Percentiles rank a stretch among this genome's conserved stretches.
phyloP scores from a whole-genome alignment of 2,113 vertebrate genomes.

The Fregata magnificens region DNA sequence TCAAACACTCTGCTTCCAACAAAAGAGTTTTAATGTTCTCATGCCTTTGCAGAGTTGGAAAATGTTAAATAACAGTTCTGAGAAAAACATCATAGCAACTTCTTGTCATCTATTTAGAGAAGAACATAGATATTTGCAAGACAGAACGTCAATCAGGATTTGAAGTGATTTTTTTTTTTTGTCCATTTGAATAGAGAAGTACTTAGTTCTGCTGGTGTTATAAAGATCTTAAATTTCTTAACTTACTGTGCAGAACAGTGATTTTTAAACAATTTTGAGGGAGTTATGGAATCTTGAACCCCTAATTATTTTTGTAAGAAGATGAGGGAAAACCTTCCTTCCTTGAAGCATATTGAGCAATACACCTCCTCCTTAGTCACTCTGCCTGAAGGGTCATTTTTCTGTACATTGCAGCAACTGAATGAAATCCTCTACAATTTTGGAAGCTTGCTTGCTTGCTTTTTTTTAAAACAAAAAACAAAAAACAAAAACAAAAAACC shows the following conservation, averaged over 20 bases:
- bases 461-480: too few relatives aligned
- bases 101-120: background rate
- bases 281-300: background rate
- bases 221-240: background rate
- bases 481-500: too few relatives aligned
- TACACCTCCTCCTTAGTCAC: background rate
- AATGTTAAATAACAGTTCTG: conserved; percentile 21
- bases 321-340: background rate
- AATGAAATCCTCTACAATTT: background rate
- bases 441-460: background rate
- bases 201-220: background rate
- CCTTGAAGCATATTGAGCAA: background rate
- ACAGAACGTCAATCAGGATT: background rate
- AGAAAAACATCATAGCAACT: background rate
- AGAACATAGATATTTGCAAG: background rate
- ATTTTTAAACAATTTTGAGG: background rate
- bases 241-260: background rate
- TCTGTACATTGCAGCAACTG: background rate
- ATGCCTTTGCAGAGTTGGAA: background rate
- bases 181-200: background rate
- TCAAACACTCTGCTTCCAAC: conserved; percentile 3
- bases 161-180: background rate
- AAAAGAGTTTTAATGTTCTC: conserved; percentile 32
- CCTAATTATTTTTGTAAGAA: background rate
- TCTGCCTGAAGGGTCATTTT: background rate